Evolutionary conservation across 2,888 invertebrate genomes (phyloP), one percentile per base, ranked within the genome.

Genomic region (Thumatha senex): DNA sequence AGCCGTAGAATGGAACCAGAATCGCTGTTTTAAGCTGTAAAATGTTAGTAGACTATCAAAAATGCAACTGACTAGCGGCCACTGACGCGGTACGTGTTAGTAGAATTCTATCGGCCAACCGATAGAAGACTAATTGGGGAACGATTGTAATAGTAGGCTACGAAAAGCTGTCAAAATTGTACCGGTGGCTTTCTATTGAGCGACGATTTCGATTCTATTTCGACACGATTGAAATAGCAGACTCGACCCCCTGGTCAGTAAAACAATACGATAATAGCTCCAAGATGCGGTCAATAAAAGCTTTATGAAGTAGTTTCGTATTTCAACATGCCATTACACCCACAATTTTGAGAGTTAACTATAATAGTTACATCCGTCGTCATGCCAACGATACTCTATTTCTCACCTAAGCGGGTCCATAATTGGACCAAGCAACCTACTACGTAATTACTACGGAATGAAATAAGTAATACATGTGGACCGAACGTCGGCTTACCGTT

Each of bases 391-490:
- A 53, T 63, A 63, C 59, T 67, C 61, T 65, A 68, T 67, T 72
- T 71, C 69, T 70, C 73, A 69, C 70, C 71, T 68, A 72, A 71
- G 48, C 65, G 50, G 56, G 67, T 63, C 48, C 70, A 64, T 80
- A 82, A 82, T 79, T 80, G 74, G 78, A 55, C 43, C 76, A 68
- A 58, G 51, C 57, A 51, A 46, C 54, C 69, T 59, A 60, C 67
- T 62, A 61, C 58, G 67, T 76, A 76, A 83, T 84, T 82, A 84
- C 76, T 70, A 44, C 52, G 82, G 82, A 79, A 83, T 82, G 76
- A 70, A 72, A 64, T 58, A 66, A 58, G 68, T 62, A 71, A 64
- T 70, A 63, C 63, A 47, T 51, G 35, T n/a, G 39, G 39, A 15
- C 15, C 9, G 11, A n/a, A 36, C 33, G 29, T 29, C 58, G 53